Evolutionary conservation across 2,113 vertebrate genomes (phyloP).

Genomic region (Cavia aperea): DNA sequence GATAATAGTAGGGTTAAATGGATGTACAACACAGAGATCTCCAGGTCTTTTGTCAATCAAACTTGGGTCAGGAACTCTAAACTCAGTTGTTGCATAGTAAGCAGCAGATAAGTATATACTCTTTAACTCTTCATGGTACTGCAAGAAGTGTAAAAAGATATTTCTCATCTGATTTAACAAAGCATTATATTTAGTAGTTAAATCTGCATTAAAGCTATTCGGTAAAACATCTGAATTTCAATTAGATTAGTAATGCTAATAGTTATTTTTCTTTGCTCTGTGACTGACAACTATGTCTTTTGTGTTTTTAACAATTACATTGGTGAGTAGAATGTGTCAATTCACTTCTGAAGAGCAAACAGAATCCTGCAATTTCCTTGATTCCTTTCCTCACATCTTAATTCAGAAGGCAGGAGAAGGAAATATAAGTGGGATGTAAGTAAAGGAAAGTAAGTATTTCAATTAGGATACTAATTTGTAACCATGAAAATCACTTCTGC

Average conservation of each 20-base stretch:
- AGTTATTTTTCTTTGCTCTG: slow-evolving; percentile 28
- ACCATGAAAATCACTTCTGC: neutral
- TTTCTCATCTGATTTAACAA: neutral
- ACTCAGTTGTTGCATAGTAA: neutral
- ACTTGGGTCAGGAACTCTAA: neutral
- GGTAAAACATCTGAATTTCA: slow-evolving; percentile 35
- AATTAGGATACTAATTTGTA: slow-evolving; percentile 9
- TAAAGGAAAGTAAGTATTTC: slow-evolving; percentile 14
- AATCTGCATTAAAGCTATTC: neutral
- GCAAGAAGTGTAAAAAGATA: neutral
- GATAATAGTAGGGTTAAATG: neutral
- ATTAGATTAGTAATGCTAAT: neutral
- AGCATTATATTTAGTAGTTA: neutral
- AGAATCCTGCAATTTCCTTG: neutral
- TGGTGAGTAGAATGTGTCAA: neutral
- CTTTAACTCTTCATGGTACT: neutral
- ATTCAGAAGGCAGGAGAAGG: neutral
- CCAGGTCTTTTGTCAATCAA: neutral
- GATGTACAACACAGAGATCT: neutral
- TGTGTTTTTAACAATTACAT: slow-evolving; percentile 19
- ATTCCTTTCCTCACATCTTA: slow-evolving; percentile 11
- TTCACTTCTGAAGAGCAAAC: slow-evolving; percentile 32
- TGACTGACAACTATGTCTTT: slow-evolving; percentile 10
- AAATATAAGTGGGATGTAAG: neutral
- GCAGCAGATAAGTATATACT: neutral